Evolutionary conservation across 2,888 invertebrate genomes (phyloP).

Genomic region (Terebella lapidaria): DNA sequence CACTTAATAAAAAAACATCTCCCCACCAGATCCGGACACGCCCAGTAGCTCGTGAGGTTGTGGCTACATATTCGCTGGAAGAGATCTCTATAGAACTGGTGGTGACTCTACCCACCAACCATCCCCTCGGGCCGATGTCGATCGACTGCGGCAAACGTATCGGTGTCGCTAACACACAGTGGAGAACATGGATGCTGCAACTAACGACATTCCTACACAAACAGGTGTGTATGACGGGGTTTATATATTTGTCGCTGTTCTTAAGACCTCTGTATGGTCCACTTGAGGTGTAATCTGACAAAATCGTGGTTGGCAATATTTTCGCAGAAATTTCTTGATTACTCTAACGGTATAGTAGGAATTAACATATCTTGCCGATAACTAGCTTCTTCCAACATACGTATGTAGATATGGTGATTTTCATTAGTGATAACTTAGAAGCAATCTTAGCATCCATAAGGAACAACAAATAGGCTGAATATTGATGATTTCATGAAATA

Average conservation of each 20-base stretch:
- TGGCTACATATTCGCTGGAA: constrained; percentile 70
- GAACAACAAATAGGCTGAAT: too few relatives aligned
- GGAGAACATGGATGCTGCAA: constrained; percentile 74
- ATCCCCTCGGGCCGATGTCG: constrained; percentile 74
- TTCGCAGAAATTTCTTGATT: too few relatives aligned
- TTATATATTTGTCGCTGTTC: too few relatives aligned
- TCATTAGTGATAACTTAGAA: too few relatives aligned
- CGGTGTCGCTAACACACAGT: constrained; percentile 65
- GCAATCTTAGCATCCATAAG: too few relatives aligned
- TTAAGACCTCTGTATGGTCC: neutral
- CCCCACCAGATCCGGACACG: constrained; percentile 56
- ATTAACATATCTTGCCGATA: too few relatives aligned
- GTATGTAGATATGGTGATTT: too few relatives aligned
- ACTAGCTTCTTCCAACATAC: too few relatives aligned
- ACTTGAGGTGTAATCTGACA: neutral
- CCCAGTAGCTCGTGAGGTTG: constrained; percentile 70
- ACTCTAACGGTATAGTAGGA: too few relatives aligned
- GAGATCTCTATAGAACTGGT: constrained; percentile 66
- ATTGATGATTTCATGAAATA: too few relatives aligned
- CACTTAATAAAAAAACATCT: too few relatives aligned
- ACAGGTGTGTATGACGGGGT: constrained; percentile 62
- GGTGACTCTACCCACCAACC: constrained; percentile 73
- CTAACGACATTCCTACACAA: constrained; percentile 79
- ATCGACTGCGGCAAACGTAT: constrained; percentile 64
- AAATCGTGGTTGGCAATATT: neutral